phyloP scores from a whole-genome alignment of 2,113 vertebrate genomes.

The Neotoma lepida region DNA sequence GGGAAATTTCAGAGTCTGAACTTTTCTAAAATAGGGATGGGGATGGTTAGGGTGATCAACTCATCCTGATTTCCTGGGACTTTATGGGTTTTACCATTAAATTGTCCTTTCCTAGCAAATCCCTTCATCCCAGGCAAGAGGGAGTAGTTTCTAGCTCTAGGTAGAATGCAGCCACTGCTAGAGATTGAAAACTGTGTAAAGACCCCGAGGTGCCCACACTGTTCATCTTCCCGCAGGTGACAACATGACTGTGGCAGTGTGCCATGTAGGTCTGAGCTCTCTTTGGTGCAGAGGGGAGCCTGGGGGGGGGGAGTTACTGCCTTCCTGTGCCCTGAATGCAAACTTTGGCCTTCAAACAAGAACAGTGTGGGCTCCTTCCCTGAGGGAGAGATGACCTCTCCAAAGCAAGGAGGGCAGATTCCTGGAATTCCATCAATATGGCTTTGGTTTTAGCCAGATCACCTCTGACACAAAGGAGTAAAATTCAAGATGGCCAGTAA shows the following conservation, averaged over 20 bases:
- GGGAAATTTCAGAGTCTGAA: background rate
- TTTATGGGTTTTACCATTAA: background rate
- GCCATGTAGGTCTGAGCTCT: too few species aligned
- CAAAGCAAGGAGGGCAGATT: conserved; percentile 56
- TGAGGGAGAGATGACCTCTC: conserved; percentile 60
- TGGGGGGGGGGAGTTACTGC: too few species aligned
- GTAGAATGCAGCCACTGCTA: background rate
- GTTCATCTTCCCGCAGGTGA: background rate
- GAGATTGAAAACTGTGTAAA: background rate
- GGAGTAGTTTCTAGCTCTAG: background rate
- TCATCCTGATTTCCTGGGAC: background rate
- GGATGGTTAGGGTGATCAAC: background rate
- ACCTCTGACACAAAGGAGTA: background rate
- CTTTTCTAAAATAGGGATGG: background rate
- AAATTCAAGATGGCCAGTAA: conserved; percentile 2
- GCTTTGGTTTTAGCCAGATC: conserved; percentile 34
- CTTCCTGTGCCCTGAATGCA: background rate
- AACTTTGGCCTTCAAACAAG: conserved; percentile 52
- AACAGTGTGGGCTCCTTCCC: conserved; percentile 10
- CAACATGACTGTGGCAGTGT: accelerated
- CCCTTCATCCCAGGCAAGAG: background rate
- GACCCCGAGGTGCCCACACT: accelerated
- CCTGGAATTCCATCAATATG: conserved; percentile 54
- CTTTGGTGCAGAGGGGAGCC: background rate
- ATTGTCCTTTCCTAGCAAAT: background rate